phyloP scores from a whole-genome alignment of 1,140 invertebrate genomes.

The Aphidius ervi region DNA sequence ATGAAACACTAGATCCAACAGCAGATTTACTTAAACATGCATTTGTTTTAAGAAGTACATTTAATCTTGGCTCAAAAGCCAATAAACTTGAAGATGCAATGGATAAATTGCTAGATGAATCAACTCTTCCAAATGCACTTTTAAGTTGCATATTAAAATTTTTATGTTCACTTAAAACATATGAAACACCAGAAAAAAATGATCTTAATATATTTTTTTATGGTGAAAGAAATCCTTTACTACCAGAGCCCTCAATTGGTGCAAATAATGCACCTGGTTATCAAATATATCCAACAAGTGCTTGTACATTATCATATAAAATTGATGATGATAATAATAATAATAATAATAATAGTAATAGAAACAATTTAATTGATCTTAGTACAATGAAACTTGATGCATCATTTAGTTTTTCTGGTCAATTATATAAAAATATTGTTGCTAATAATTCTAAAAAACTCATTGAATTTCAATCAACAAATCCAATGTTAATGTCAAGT shows the following conservation, averaged over 20 bases:
- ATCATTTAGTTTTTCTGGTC: conserved; percentile 9
- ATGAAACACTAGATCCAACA: conserved; percentile 36
- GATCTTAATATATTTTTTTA: conserved; percentile 25
- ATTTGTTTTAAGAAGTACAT: conserved; percentile 35
- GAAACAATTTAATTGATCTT: conserved; percentile 13
- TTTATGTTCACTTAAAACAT: conserved; percentile 36
- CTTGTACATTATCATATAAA: conserved; percentile 36
- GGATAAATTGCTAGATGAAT: conserved; percentile 25
- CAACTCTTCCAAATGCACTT: conserved; percentile 20
- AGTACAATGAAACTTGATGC: conserved; percentile 1
- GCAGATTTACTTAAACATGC: conserved; percentile 41
- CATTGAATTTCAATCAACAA: not conserved
- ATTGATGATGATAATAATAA: conserved; percentile 34
- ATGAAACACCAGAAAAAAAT: conserved; percentile 27
- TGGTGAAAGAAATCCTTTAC: no score
- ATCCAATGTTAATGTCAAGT: not conserved
- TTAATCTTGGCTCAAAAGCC: conserved; percentile 31
- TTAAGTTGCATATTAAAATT: conserved; percentile 34
- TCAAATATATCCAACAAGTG: conserved; percentile 43
- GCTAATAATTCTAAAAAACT: not conserved
- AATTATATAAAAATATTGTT: conserved; percentile 2
- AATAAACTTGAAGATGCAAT: conserved; percentile 36
- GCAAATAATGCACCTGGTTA: conserved; percentile 31
- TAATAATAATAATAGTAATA: conserved; percentile 25
- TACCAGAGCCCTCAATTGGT: conserved; percentile 30